phyloP scores from a whole-genome alignment of 1,140 invertebrate species.

The Drosophila navojoa region DNA sequence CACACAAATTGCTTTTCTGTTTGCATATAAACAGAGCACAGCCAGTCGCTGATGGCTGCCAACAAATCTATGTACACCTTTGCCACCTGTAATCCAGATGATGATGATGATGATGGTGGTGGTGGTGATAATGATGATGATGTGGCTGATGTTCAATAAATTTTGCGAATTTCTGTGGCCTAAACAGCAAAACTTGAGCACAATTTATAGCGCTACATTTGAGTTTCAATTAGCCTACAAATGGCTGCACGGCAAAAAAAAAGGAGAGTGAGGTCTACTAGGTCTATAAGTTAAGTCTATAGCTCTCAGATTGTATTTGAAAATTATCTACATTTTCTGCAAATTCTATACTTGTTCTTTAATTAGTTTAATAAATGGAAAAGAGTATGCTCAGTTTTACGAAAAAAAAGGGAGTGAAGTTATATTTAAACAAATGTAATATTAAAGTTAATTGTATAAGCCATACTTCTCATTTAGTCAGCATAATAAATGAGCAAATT shows the following conservation, averaged over 20 bases:
- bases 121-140: background rate
- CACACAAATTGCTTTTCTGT: slow-evolving; percentile 75
- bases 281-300: too few relatives aligned
- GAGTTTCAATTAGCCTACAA: slow-evolving; percentile 10
- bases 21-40: slow-evolving; percentile 54
- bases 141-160: slow-evolving; percentile 4
- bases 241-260: background rate
- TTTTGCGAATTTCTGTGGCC: background rate
- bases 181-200: background rate
- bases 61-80: slow-evolving; percentile 10
- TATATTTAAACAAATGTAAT: background rate
- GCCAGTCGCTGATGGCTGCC: background rate
- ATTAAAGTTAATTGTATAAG: background rate
- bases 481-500: too few relatives aligned
- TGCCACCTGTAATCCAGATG: background rate
- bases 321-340: too few relatives aligned
- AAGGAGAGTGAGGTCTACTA: too few relatives aligned
- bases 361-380: too few relatives aligned
- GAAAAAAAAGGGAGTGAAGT: background rate
- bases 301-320: too few relatives aligned
- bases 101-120: background rate
- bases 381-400: too few relatives aligned
- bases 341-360: too few relatives aligned
- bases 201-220: background rate
- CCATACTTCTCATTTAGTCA: too few relatives aligned